Evolutionary conservation across 2,113 vertebrate genomes (phyloP).

Genomic region (Scophthalmus maximus): DNA sequence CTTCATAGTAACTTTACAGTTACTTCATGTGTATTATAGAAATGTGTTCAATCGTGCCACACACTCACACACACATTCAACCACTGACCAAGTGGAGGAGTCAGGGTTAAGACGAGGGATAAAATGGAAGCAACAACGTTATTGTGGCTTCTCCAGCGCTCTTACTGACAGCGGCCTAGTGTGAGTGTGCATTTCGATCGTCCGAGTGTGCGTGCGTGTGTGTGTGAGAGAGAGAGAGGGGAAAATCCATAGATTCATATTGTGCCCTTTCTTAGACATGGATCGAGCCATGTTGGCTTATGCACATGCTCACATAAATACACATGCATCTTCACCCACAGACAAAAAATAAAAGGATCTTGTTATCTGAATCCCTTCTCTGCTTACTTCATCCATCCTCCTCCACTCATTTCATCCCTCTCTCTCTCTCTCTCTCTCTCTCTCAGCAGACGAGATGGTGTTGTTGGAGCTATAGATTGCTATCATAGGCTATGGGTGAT

Average conservation of each 20-base stretch:
- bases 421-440: conserved; percentile 13
- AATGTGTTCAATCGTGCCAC: neutral
- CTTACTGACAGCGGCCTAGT: conserved; percentile 66
- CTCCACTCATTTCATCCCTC: conserved; percentile 38
- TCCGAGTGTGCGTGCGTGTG: conserved; percentile 10
- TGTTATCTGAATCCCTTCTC: conserved; percentile 66
- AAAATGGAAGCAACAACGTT: conserved; percentile 68
- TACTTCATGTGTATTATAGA: neutral
- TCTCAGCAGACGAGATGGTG: conserved; percentile 72
- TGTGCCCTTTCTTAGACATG: conserved; percentile 26
- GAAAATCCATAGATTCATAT: conserved; percentile 37
- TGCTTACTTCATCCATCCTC: conserved; percentile 53
- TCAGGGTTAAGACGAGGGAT: conserved; percentile 65
- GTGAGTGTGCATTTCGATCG: too few relatives aligned
- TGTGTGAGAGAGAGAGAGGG: neutral
- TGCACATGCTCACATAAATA: conserved; percentile 23
- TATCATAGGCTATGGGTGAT: conserved; percentile 74
- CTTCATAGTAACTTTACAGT: too few relatives aligned
- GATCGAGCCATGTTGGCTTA: conserved; percentile 43
- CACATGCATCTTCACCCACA: conserved; percentile 54
- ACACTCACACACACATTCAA: neutral
- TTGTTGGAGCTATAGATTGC: conserved; percentile 84
- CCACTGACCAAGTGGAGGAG: conserved; percentile 36
- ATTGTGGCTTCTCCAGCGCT: conserved; percentile 63
- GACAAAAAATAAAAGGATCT: conserved; percentile 61